Conservation (phyloP, 1,140 invertebrate species). For the Sycophaga agraensis region DNA sequence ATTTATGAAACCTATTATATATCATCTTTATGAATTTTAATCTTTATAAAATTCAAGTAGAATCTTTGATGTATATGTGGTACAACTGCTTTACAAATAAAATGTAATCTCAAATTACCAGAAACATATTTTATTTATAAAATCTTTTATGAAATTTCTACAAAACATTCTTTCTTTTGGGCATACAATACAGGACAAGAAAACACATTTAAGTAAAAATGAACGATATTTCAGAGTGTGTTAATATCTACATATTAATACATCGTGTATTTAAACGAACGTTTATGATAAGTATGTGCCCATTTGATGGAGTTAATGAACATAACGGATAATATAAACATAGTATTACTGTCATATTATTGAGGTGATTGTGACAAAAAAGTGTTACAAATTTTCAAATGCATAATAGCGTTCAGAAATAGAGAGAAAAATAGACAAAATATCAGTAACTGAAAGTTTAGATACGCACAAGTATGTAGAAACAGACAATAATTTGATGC, state of each 20-base stretch:
- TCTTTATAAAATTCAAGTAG: not conserved
- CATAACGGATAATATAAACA: too few relatives aligned
- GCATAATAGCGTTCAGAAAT: not conserved
- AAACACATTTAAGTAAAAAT: not conserved
- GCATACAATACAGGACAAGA: constrained; percentile 2
- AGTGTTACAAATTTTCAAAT: constrained; percentile 6
- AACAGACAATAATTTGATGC: too few relatives aligned
- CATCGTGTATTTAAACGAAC: too few relatives aligned
- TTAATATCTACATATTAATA: too few relatives aligned
- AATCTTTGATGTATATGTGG: not conserved
- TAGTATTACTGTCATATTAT: too few relatives aligned
- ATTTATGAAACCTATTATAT: too few relatives aligned
- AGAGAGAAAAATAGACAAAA: not conserved
- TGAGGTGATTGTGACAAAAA: constrained; percentile 1
- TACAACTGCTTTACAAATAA: constrained; percentile 20
- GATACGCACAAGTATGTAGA: not conserved
- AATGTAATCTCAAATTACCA: not conserved
- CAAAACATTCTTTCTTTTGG: not conserved
- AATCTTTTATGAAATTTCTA: constrained; percentile 14
- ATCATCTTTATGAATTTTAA: too few relatives aligned
- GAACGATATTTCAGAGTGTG: not conserved
- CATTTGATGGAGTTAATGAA: too few relatives aligned
- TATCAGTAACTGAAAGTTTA: not conserved
- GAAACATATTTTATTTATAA: constrained; percentile 20
- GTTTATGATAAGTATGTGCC: too few relatives aligned